A percentile compares a stretch with the other conserved stretches of the same genome.
These are phyloP conservation scores for Galago senegalensis DNA, from an alignment of 2,797 vertebrate genomes.

Conservation along the genomic window DNA sequence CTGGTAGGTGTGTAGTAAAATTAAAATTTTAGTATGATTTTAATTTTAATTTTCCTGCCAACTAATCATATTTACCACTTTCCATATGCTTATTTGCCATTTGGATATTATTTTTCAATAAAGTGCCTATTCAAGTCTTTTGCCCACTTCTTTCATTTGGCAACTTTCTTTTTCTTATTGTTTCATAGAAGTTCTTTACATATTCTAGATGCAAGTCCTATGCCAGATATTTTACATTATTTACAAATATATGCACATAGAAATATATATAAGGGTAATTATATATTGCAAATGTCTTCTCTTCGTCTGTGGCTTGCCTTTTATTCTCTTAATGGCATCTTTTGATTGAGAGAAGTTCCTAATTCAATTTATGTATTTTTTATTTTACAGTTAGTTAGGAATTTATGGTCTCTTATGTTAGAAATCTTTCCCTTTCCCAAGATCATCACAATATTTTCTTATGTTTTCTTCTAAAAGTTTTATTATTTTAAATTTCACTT, in stretches of 20 bases:
- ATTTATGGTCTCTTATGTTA: background rate
- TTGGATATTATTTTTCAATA: slow-evolving; percentile 54
- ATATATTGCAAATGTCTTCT: background rate
- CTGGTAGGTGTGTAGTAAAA: background rate
- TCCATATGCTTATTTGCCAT: background rate
- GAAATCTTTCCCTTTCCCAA: background rate
- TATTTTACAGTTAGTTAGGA: background rate
- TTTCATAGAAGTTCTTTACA: slow-evolving; percentile 1
- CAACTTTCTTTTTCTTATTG: slow-evolving; percentile 20
- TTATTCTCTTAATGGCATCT: slow-evolving; percentile 14
- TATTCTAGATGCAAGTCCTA: background rate
- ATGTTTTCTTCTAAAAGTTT: slow-evolving; percentile 44
- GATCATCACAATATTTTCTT: slow-evolving; percentile 30
- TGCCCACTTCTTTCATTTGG: background rate
- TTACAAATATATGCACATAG: background rate
- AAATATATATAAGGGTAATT: background rate
- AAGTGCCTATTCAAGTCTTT: slow-evolving; percentile 15
- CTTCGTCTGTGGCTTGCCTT: background rate
- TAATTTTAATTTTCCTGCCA: slow-evolving; percentile 15
- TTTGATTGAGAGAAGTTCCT: background rate
- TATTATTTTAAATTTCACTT: slow-evolving; percentile 18
- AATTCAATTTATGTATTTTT: background rate
- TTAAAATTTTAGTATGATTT: slow-evolving; percentile 16
- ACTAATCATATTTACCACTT: background rate
- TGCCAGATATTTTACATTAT: background rate